Evolutionary conservation across 2,113 vertebrate genomes (phyloP).

Genomic region (Hepsetus odoe): DNA sequence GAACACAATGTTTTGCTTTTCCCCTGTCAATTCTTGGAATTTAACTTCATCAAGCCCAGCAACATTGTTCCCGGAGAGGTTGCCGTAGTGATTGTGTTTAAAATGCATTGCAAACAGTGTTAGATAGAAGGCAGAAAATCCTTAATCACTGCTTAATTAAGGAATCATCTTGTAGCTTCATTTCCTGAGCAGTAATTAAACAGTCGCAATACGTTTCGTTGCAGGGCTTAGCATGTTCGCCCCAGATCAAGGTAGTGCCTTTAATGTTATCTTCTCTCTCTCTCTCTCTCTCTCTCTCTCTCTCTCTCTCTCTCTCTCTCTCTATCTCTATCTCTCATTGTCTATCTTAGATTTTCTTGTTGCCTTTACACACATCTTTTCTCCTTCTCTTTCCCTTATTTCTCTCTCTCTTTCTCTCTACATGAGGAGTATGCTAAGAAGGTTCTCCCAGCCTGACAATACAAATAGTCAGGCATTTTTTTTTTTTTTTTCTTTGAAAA

Average conservation of each 20-base stretch:
- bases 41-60: slow-evolving; percentile 78
- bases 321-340: not conserved
- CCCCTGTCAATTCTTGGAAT: slow-evolving; percentile 56
- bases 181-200: slow-evolving; percentile 84
- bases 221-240: slow-evolving; percentile 85
- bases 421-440: slow-evolving; percentile 73
- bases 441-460: slow-evolving; percentile 70
- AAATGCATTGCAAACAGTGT: slow-evolving; percentile 80
- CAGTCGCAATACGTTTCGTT: slow-evolving; percentile 82
- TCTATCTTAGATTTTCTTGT: too few relatives aligned
- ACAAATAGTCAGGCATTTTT: slow-evolving; percentile 62
- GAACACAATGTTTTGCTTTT: slow-evolving; percentile 59
- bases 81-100: slow-evolving; percentile 77
- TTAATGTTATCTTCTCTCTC: slow-evolving; percentile 81
- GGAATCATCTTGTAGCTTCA: slow-evolving; percentile 86
- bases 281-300: slow-evolving; percentile 57
- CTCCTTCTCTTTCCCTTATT: slow-evolving; percentile 62
- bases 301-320: slow-evolving; percentile 59
- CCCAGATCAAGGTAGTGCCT: slow-evolving; percentile 85
- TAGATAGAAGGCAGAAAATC: slow-evolving; percentile 84
- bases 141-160: slow-evolving; percentile 86
- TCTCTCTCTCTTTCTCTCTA: slow-evolving; percentile 78
- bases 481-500: not conserved
- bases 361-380: not conserved
- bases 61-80: slow-evolving; percentile 79